These are phyloP conservation scores for Acronicta leporina DNA, from an alignment of 2,888 invertebrate genomes.

Conservation along the genomic window DNA sequence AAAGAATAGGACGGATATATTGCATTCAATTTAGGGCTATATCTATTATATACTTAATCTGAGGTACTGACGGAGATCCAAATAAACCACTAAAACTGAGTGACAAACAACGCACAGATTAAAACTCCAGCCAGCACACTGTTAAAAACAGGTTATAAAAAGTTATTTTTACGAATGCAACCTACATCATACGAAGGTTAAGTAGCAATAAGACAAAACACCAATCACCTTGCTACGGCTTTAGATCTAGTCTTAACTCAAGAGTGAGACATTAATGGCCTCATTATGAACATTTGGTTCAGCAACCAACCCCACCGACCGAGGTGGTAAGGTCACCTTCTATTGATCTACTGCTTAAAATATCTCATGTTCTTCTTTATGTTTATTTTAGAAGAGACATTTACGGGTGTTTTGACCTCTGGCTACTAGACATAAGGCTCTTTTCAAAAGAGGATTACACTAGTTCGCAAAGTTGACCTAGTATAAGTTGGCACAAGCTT, in stretches of 20 bases:
- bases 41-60: too few relatives aligned
- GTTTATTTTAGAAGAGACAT: conserved; percentile 7
- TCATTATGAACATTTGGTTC: conserved; percentile 14
- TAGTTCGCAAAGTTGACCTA: too few relatives aligned
- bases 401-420: neutral
- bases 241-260: conserved; percentile 4
- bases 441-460: too few relatives aligned
- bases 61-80: too few relatives aligned
- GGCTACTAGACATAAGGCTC: too few relatives aligned
- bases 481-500: too few relatives aligned
- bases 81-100: too few relatives aligned
- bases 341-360: conserved; percentile 36
- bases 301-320: conserved; percentile 19
- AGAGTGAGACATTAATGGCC: neutral
- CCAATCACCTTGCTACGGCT: conserved; percentile 1
- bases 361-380: conserved; percentile 15
- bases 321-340: conserved; percentile 27
- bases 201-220: conserved; percentile 23
- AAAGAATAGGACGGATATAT: too few relatives aligned
- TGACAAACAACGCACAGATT: too few relatives aligned
- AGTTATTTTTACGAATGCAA: conserved; percentile 9
- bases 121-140: neutral
- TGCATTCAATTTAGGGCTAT: too few relatives aligned
- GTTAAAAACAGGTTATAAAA: neutral
- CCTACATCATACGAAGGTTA: conserved; percentile 14